A percentile compares a stretch with the other conserved stretches of the same genome.
phyloP scores from a whole-genome alignment of 2,888 invertebrate species.

The Eupithecia subumbrata region DNA sequence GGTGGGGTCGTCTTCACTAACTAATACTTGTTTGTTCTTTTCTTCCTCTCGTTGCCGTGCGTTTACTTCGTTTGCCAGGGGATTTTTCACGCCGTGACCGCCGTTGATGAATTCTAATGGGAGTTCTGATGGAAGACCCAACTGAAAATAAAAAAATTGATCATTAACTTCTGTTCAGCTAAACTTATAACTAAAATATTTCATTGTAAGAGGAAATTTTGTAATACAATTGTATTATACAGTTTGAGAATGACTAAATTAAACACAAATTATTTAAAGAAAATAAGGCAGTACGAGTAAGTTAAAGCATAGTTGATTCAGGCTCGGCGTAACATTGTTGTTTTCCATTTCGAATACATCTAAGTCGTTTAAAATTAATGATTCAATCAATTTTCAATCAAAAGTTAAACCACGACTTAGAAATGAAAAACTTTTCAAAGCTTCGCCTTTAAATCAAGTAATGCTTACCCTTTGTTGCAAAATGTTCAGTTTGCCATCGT shows the following conservation, averaged over 20 bases:
- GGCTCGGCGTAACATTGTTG: conserved; percentile 77
- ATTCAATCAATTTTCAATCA: conserved; percentile 29
- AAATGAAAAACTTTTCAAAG: conserved; percentile 73
- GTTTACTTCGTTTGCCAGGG: conserved; percentile 90
- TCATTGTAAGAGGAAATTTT: not conserved
- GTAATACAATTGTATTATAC: not conserved
- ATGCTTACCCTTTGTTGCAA: conserved; percentile 95
- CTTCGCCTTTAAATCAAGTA: conserved; percentile 84
- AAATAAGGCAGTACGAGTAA: conserved; percentile 67
- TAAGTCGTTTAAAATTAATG: conserved; percentile 57
- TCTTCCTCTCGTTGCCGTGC: conserved; percentile 86
- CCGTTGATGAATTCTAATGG: conserved; percentile 98
- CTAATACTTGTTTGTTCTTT: conserved; percentile 84
- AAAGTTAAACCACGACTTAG: conserved; percentile 57
- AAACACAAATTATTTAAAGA: conserved; percentile 60
- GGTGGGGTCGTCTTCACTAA: conserved; percentile 87
- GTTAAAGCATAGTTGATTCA: conserved; percentile 84
- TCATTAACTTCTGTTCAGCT: conserved; percentile 20
- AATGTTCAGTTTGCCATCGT: conserved; percentile 86
- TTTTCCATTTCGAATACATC: conserved; percentile 59
- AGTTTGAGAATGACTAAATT: conserved; percentile 38
- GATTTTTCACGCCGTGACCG: conserved; percentile 98
- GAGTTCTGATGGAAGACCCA: conserved; percentile 93
- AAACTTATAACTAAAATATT: conserved; percentile 4
- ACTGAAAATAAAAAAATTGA: conserved; percentile 80